phyloP scores from a whole-genome alignment of 2,888 invertebrate genomes.

The Drosophila mimetica region DNA sequence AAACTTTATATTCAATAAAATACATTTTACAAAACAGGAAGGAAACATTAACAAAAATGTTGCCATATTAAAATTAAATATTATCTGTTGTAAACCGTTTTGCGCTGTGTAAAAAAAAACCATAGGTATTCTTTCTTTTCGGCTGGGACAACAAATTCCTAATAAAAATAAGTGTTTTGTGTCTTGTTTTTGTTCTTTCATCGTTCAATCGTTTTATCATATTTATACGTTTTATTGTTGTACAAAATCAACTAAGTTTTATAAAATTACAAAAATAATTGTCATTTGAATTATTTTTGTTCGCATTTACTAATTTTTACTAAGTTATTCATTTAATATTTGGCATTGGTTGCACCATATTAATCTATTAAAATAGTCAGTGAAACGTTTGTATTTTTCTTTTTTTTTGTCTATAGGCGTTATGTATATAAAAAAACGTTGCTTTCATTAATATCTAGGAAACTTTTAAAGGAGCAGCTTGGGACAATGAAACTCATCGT shows the following conservation, averaged over 20 bases:
- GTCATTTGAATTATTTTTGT: constrained; percentile 61
- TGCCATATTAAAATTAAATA: constrained; percentile 52
- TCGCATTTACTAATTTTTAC: constrained; percentile 32
- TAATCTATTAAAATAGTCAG: constrained; percentile 64
- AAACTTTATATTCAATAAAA: constrained; percentile 48
- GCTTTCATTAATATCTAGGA: constrained; percentile 28
- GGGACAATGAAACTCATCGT: constrained; percentile 11
- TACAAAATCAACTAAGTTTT: constrained; percentile 69
- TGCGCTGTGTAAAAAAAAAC: constrained; percentile 60
- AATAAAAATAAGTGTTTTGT: constrained; percentile 27
- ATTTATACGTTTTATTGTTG: constrained; percentile 31
- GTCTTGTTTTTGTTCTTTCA: constrained; percentile 22
- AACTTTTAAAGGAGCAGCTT: constrained; percentile 14
- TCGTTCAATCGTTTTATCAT: constrained; percentile 22
- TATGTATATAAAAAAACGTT: constrained; percentile 46
- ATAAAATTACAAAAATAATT: constrained; percentile 81
- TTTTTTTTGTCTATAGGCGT: constrained; percentile 41
- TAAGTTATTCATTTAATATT: constrained; percentile 56
- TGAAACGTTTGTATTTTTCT: constrained; percentile 54
- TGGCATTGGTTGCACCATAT: constrained; percentile 68
- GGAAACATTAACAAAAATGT: constrained; percentile 44
- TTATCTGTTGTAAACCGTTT: constrained; percentile 45
- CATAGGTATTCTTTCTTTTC: background rate
- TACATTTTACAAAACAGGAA: constrained; percentile 51
- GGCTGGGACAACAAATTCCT: background rate